A percentile compares a stretch with the other conserved stretches of the same genome.
Conservation (phyloP, 2,797 vertebrate genomes). For the Tolypeutes matacus region DNA sequence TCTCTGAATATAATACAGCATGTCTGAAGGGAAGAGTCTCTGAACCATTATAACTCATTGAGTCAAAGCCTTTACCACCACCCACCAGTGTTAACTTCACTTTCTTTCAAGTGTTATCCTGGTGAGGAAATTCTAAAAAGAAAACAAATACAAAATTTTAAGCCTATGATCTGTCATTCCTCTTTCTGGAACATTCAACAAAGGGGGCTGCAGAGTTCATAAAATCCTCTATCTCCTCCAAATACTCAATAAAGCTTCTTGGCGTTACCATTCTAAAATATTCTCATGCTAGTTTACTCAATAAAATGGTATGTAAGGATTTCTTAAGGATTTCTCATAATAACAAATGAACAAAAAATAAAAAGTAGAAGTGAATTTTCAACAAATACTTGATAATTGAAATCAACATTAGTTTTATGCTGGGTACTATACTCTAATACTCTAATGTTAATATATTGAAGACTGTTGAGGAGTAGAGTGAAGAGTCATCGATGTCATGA, state of each 20-base stretch:
- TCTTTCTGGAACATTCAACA: conserved; percentile 37
- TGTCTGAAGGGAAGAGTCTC: neutral
- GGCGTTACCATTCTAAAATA: neutral
- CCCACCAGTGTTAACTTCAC: neutral
- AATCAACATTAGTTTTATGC: neutral
- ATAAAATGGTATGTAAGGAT: neutral
- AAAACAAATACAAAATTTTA: neutral
- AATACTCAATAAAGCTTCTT: neutral
- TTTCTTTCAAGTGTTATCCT: conserved; percentile 16
- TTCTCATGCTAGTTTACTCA: neutral
- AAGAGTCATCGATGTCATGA: neutral
- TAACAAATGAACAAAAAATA: neutral
- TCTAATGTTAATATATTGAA: neutral
- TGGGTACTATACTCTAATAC: neutral
- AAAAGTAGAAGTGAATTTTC: neutral
- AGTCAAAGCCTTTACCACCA: neutral
- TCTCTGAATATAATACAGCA: neutral
- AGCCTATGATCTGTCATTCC: neutral
- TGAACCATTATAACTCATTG: neutral
- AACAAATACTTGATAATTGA: neutral
- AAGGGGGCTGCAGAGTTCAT: neutral
- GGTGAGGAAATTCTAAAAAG: conserved; percentile 17
- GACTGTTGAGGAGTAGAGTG: neutral
- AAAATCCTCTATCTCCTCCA: neutral
- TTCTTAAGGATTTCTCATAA: neutral